A percentile compares a stretch with the other conserved stretches of the same genome.
phyloP scores from a whole-genome alignment of 2,797 vertebrate genomes.

The Steatocranus sp. region DNA sequence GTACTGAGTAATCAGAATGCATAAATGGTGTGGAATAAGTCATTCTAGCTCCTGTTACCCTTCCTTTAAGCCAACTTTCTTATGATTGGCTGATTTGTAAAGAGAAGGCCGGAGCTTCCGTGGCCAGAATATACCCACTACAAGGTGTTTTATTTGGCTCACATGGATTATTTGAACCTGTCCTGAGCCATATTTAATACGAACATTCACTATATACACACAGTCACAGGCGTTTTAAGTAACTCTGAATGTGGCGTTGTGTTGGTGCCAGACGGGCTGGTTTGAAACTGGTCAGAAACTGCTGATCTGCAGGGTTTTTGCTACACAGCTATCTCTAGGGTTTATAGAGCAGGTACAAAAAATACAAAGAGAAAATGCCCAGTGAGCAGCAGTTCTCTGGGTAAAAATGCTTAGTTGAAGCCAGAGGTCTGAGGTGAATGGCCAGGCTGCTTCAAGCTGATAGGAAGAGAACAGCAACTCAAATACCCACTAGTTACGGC shows the following conservation, averaged over 20 bases:
- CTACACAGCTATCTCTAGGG: neutral
- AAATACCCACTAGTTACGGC: neutral
- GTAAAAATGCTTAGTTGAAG: slow-evolving; percentile 26
- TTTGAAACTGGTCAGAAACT: neutral
- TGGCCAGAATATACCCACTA: neutral
- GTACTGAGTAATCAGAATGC: neutral
- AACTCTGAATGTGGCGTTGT: neutral
- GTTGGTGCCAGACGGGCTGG: neutral
- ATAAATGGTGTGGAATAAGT: neutral
- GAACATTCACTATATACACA: neutral
- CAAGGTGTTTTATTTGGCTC: neutral
- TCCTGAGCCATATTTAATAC: neutral
- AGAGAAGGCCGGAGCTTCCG: neutral
- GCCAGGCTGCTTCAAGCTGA: neutral
- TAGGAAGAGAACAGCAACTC: neutral
- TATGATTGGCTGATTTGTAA: neutral
- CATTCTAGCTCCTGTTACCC: neutral
- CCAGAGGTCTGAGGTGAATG: slow-evolving; percentile 40
- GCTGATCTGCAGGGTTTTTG: neutral
- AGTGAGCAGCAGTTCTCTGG: neutral
- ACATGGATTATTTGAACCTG: neutral
- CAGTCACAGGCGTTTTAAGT: neutral
- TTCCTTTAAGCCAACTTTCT: neutral
- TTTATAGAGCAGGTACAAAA: neutral
- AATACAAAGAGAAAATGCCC: neutral